Conservation (phyloP, 2,888 invertebrate genomes). For the Athalia circularis region DNA sequence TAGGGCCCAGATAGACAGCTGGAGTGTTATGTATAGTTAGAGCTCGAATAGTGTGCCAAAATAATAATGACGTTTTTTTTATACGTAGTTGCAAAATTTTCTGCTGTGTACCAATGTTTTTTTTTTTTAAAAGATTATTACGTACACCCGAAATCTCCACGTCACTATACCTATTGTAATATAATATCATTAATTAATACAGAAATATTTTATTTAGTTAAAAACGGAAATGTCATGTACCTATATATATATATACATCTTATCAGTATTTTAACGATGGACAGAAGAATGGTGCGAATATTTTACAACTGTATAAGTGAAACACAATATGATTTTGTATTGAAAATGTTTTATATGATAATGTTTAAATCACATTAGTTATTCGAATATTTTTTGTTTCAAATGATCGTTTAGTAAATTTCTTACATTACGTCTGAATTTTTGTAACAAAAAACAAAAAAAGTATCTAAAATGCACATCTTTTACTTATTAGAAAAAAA, state of each 20-base stretch:
- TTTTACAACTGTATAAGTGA: neutral
- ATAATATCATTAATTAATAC: too few relatives aligned
- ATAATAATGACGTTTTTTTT: neutral
- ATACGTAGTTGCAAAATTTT: constrained; percentile 23
- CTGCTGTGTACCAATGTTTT: neutral
- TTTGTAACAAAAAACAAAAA: too few relatives aligned
- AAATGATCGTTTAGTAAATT: too few relatives aligned
- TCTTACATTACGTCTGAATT: too few relatives aligned
- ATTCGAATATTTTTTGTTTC: too few relatives aligned
- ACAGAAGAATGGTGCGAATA: neutral
- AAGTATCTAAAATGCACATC: too few relatives aligned
- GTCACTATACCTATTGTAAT: too few relatives aligned
- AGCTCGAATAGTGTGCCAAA: constrained; percentile 42
- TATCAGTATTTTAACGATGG: constrained; percentile 13
- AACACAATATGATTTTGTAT: neutral
- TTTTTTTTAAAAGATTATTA: neutral
- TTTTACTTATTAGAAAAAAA: too few relatives aligned
- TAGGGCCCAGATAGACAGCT: neutral
- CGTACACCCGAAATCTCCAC: neutral
- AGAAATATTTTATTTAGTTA: too few relatives aligned
- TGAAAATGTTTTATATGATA: neutral
- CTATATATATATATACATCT: neutral
- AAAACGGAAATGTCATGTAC: neutral
- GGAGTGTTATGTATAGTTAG: constrained; percentile 1
- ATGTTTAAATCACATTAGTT: neutral